These are phyloP conservation scores for Plagiodera versicolora DNA, from an alignment of 2,888 invertebrate species.

Conservation along the genomic window DNA sequence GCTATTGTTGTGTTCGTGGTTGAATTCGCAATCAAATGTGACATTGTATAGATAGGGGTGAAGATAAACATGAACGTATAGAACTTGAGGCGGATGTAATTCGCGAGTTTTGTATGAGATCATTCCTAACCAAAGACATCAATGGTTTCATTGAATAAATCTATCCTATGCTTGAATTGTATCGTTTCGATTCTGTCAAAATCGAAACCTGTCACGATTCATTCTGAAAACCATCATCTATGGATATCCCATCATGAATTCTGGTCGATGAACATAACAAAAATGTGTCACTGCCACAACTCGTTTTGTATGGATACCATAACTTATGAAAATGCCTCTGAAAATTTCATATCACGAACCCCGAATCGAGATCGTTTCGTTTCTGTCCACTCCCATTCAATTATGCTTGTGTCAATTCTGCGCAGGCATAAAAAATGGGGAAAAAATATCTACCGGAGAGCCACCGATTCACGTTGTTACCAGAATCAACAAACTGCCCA, in stretches of 20 bases:
- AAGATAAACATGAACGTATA: background rate
- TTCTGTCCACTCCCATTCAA: background rate
- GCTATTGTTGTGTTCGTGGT: constrained; percentile 27
- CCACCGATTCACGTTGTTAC: constrained; percentile 16
- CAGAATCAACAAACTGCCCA: constrained; percentile 34
- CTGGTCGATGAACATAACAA: background rate
- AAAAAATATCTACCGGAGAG: background rate
- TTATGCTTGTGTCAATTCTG: background rate
- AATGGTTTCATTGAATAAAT: too few species aligned
- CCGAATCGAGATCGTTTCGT: background rate
- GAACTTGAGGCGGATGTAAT: background rate
- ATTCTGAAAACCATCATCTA: background rate
- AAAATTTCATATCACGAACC: background rate
- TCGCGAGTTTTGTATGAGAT: too few species aligned
- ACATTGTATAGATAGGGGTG: background rate
- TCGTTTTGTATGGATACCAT: background rate
- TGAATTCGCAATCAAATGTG: constrained; percentile 12
- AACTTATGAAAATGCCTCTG: background rate
- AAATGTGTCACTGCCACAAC: background rate
- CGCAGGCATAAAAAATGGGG: background rate
- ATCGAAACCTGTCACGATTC: too few species aligned
- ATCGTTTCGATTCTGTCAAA: too few species aligned
- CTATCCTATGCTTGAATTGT: too few species aligned
- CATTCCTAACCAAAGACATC: too few species aligned
- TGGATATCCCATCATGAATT: background rate